Evolutionary conservation across 1,140 invertebrate species (phyloP).

Genomic region (Drosophila tani): DNA sequence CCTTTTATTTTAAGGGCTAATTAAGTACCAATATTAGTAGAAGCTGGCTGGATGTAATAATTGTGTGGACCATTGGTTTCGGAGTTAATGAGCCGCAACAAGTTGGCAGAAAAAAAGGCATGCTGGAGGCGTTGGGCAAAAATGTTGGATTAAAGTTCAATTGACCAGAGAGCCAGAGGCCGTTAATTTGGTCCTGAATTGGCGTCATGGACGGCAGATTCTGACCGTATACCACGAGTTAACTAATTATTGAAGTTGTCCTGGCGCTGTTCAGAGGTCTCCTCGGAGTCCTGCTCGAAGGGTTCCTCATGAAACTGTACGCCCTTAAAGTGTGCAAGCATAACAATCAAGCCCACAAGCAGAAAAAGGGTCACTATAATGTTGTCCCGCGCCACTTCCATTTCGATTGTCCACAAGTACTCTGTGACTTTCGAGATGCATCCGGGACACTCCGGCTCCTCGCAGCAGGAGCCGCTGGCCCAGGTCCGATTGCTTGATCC

Average conservation of each 20-base stretch:
- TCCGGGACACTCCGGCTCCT: conserved; percentile 29
- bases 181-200: conserved; percentile 56
- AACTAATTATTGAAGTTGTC: neutral
- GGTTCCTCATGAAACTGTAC: conserved; percentile 22
- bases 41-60: conserved; percentile 1
- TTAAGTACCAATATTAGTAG: conserved; percentile 61
- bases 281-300: conserved; percentile 19
- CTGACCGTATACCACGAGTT: neutral
- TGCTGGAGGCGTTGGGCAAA: conserved; percentile 6
- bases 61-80: conserved; percentile 13
- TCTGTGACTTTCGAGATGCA: conserved; percentile 17
- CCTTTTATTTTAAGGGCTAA: conserved; percentile 70
- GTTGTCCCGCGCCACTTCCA: conserved; percentile 66
- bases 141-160: conserved; percentile 72
- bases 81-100: conserved; percentile 72
- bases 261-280: neutral
- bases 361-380: conserved; percentile 33
- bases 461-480: conserved; percentile 47
- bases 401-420: conserved; percentile 34
- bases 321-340: conserved; percentile 10
- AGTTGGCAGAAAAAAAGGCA: conserved; percentile 21
- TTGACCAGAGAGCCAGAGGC: conserved; percentile 54
- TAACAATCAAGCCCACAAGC: conserved; percentile 21
- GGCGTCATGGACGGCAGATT: conserved; percentile 4
- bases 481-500: conserved; percentile 40